Conservation (phyloP, 2,888 invertebrate species). For the Stenchaetothrips biformis region DNA sequence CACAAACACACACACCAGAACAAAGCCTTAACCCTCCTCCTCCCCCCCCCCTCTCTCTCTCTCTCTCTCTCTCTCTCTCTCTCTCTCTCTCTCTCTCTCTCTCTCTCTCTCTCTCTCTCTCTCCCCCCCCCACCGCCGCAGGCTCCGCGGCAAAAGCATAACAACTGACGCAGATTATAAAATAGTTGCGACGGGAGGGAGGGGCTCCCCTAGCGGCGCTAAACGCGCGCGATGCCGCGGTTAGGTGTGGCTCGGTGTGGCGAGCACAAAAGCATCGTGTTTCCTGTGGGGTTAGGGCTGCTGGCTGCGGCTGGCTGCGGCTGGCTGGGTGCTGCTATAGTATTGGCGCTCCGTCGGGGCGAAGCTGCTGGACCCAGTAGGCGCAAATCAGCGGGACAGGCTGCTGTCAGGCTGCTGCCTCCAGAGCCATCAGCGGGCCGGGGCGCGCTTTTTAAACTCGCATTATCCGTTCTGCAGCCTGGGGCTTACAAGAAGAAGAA, state of each 20-base stretch:
- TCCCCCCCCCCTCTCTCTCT: neutral
- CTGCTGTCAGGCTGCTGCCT: no score
- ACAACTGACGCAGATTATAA: constrained; percentile 22
- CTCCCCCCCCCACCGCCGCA: neutral
- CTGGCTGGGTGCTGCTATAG: no score
- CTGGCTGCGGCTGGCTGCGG: no score
- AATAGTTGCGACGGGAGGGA: constrained; percentile 6
- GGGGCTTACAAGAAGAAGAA: no score
- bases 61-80: neutral
- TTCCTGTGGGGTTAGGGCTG: neutral
- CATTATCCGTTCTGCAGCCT: neutral
- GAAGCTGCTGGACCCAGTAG: no score
- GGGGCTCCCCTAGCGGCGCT: neutral
- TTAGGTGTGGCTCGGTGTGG: neutral
- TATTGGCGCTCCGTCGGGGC: no score
- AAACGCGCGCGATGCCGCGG: neutral
- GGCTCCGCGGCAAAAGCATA: neutral
- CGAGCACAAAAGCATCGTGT: neutral
- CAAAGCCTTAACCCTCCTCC: neutral
- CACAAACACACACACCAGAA: neutral
- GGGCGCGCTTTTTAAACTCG: neutral
- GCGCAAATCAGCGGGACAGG: no score
- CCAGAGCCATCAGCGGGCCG: no score
- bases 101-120: neutral
- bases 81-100: neutral